Evolutionary conservation across 2,888 invertebrate species (phyloP).

Genomic region (Pyrrhosoma nymphula): DNA sequence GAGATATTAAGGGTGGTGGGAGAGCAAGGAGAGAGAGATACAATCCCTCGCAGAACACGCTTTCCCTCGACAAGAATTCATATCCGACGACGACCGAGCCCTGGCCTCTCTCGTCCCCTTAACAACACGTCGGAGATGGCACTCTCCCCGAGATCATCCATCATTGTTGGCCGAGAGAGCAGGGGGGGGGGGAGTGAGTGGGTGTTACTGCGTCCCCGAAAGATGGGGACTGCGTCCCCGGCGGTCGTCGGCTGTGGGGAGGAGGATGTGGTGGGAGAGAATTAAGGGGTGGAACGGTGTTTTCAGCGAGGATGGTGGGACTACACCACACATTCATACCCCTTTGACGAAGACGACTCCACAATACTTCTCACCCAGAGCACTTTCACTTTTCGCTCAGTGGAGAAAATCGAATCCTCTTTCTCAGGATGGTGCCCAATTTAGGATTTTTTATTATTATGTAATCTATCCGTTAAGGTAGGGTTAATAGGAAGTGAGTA

Average conservation of each 20-base stretch:
- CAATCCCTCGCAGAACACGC: neutral
- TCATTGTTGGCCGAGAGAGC: constrained; percentile 34
- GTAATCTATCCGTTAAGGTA: no score
- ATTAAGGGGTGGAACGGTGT: neutral
- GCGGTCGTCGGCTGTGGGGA: neutral
- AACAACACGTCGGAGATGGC: constrained; percentile 44
- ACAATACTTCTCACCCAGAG: neutral
- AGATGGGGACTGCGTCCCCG: neutral
- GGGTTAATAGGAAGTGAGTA: no score
- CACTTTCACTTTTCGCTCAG: neutral
- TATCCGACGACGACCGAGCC: neutral
- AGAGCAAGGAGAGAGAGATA: neutral
- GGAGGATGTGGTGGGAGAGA: neutral
- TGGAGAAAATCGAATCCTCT: neutral
- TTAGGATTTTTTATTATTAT: no score
- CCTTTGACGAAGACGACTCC: neutral
- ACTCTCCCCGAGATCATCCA: constrained; percentile 53
- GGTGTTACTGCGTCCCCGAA: neutral
- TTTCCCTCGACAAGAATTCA: neutral
- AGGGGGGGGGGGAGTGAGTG: neutral
- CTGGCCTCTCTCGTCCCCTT: neutral
- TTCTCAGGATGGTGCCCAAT: no score
- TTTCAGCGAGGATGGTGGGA: neutral
- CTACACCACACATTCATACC: neutral
- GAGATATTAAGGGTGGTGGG: neutral